Base-by-base conservation (phyloP, 2,797 vertebrate genomes). In the Myripristis murdjan region DNA sequence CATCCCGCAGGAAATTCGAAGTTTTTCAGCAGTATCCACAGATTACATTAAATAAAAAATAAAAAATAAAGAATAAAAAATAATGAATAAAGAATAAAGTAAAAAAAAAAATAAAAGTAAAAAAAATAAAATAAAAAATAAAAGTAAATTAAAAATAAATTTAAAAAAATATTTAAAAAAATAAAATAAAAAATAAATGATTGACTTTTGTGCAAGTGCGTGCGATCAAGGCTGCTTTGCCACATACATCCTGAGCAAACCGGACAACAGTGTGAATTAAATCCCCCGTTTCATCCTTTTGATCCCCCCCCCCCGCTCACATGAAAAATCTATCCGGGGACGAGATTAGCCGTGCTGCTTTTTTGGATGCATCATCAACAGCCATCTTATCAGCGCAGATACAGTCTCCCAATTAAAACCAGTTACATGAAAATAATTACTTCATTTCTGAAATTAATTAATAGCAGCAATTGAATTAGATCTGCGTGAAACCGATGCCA, bases 191-290 rank as follows among this genome's bases (percentile, higher is more conserved):
- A n/a, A n/a, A n/a, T n/a, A n/a, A n/a, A n/a, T n/a, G n/a, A n/a
- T n/a, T 35, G 48, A 31, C 71, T 79, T 82, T 72, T n/a, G 55
- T 51, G 47, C 61, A 65, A 86, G 75, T 56, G 85, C 78, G 64
- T 77, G 11, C 44, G 16, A 33, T 67, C 16, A 1, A 76, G 22
- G 65, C 33, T 15, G 47, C 62, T 18, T 1, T 39, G 46, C 55
- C 2, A 41, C n/a, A 22, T 52, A 8, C 64, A 57, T 77, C 58
- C 49, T 35, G 20, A 64, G 35, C 37, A 14, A 49, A 56, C 66
- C 58, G 69, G 77, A 71, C 79, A 77, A 16, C 43, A 10, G 33
- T 16, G 49, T 66, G 69, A 82, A 77, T 87, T 62, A 78, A 18
- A 1, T 68, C 82, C 53, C 22, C 62, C n/a, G 77, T 75, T 65